Conservation (phyloP, 2,888 invertebrate genomes). For the Creontiades dilutus region DNA sequence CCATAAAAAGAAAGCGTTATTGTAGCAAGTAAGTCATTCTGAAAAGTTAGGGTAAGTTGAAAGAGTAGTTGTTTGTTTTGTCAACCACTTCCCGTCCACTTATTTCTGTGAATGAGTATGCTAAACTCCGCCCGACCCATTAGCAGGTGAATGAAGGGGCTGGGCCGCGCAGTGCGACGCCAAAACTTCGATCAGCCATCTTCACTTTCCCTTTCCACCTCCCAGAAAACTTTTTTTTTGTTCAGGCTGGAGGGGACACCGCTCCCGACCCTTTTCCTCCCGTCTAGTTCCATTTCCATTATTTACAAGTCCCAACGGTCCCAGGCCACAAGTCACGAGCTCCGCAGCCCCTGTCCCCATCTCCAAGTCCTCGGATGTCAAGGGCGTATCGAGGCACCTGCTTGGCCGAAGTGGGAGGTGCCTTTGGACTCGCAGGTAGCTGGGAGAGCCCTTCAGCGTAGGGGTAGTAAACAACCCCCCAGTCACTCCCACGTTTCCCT, state of each 20-base stretch:
- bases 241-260: not conserved
- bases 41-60: too few relatives aligned
- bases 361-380: not conserved
- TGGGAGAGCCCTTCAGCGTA: not conserved
- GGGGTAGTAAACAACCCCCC: conserved; percentile 65
- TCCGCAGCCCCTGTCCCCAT: not conserved
- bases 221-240: conserved; percentile 24
- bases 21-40: too few relatives aligned
- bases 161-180: not conserved
- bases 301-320: conserved; percentile 55
- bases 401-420: conserved; percentile 7
- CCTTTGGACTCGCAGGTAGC: not conserved
- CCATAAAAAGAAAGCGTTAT: too few relatives aligned
- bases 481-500: conserved; percentile 56
- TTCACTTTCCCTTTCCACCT: not conserved
- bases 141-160: not conserved
- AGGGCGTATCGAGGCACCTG: conserved; percentile 45
- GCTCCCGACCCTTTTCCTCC: not conserved
- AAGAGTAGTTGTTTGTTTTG: too few relatives aligned
- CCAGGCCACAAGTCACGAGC: conserved; percentile 49
- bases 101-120: conserved; percentile 13
- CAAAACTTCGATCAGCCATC: conserved; percentile 6
- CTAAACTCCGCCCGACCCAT: not conserved
- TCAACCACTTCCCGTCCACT: not conserved
- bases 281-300: conserved; percentile 51